Conservation (phyloP, 2,797 vertebrate genomes). For the Onychomys torridus region DNA sequence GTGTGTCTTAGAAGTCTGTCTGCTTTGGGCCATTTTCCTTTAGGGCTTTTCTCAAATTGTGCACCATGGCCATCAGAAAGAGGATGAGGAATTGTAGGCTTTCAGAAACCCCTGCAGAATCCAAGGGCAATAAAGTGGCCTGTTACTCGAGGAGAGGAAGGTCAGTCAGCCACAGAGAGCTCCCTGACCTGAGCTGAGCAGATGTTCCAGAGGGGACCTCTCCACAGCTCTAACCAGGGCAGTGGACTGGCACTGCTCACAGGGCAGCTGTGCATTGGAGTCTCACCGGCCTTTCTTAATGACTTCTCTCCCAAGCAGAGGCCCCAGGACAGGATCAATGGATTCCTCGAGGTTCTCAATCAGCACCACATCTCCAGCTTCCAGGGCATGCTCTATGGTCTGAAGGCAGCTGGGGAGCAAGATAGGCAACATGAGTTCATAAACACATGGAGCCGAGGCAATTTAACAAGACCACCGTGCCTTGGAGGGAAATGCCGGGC, state of each 20-base stretch:
- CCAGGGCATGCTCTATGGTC: constrained; percentile 91
- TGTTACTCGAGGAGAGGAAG: neutral
- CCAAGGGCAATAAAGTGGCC: neutral
- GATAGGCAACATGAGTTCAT: neutral
- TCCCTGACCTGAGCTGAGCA: neutral
- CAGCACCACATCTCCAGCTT: constrained; percentile 92
- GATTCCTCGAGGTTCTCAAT: constrained; percentile 96
- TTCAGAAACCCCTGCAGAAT: neutral
- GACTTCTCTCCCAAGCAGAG: constrained; percentile 94
- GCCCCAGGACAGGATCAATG: constrained; percentile 95
- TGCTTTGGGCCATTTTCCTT: neutral
- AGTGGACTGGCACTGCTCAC: neutral
- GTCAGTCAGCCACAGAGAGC: too few relatives aligned
- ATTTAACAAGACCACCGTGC: neutral
- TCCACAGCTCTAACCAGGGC: fast-evolving
- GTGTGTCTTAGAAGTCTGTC: neutral
- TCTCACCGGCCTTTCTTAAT: constrained; percentile 95
- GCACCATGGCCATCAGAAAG: neutral
- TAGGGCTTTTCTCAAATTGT: neutral
- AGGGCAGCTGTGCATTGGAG: too few relatives aligned
- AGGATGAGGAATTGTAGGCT: neutral
- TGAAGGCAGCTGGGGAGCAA: constrained; percentile 92
- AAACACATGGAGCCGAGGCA: too few relatives aligned
- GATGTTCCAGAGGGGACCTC: neutral
- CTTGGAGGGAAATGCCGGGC: neutral